These are phyloP conservation scores for Rugalucina vietnamica DNA, from an alignment of 2,888 invertebrate species.

Conservation along the genomic window DNA sequence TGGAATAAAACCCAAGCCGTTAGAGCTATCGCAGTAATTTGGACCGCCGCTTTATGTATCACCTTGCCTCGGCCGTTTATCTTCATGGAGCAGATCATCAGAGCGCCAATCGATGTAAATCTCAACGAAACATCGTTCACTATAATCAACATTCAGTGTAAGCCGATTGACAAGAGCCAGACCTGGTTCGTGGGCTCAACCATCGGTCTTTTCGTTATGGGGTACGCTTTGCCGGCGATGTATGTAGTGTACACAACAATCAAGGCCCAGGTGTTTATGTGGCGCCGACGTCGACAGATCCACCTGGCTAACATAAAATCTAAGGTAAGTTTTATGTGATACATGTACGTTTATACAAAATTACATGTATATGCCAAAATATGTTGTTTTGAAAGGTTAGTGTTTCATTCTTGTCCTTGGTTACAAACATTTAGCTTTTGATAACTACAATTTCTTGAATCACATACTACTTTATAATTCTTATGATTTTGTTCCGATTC, in stretches of 20 bases:
- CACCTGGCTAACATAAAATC: slow-evolving; percentile 12
- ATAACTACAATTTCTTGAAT: too few relatives aligned
- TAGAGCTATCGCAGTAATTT: background rate
- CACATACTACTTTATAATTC: too few relatives aligned
- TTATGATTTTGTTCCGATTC: too few relatives aligned
- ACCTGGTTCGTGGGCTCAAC: background rate
- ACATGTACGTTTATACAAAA: too few relatives aligned
- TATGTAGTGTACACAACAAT: slow-evolving; percentile 26
- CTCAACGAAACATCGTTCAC: background rate
- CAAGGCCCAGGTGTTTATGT: slow-evolving; percentile 30
- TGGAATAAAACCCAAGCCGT: slow-evolving; percentile 44
- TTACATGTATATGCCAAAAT: too few relatives aligned
- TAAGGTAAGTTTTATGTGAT: background rate
- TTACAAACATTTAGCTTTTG: too few relatives aligned
- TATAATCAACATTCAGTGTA: slow-evolving; percentile 20
- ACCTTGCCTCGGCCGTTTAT: slow-evolving; percentile 39
- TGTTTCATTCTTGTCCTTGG: too few relatives aligned
- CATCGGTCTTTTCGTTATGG: slow-evolving; percentile 34
- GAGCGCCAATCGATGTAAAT: background rate
- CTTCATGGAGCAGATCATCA: slow-evolving; percentile 35
- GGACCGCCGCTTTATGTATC: slow-evolving; percentile 21
- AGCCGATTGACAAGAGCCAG: slow-evolving; percentile 20
- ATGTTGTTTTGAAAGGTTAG: too few relatives aligned
- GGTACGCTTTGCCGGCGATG: slow-evolving; percentile 33
- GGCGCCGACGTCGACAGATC: slow-evolving; percentile 21